Percentiles rank a stretch among this genome's conserved stretches.
These are phyloP conservation scores for Mystacornis crossleyi DNA, from an alignment of 2,113 vertebrate species.

Conservation along the genomic window DNA sequence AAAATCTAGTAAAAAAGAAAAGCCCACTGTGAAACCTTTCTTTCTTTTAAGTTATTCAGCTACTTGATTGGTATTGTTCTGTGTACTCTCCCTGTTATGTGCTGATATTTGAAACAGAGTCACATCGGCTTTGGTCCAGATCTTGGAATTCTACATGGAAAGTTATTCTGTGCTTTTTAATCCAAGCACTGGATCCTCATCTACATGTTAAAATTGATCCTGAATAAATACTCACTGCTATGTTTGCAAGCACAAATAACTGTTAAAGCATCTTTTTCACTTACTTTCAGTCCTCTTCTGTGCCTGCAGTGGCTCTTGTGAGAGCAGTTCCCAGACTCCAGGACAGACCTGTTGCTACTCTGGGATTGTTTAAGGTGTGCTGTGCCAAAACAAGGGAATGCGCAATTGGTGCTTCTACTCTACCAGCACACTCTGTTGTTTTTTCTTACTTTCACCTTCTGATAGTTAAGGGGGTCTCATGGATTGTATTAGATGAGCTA, in stretches of 20 bases:
- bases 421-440: not conserved
- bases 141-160: not conserved
- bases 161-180: not conserved
- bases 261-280: not conserved
- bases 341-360: not conserved
- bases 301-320: not conserved
- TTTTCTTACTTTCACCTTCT: not conserved
- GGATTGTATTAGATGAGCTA: not conserved
- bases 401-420: not conserved
- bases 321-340: not conserved
- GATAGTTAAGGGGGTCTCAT: not conserved
- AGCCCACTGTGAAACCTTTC: not conserved
- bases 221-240: not conserved
- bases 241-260: not conserved
- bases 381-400: not conserved
- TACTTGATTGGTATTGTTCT: not conserved
- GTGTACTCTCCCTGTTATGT: not conserved
- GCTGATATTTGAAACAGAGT: not conserved
- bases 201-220: not conserved
- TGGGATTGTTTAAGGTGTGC: not conserved
- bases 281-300: not conserved
- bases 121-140: not conserved
- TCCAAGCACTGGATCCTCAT: not conserved
- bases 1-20: not conserved
- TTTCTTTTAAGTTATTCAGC: not conserved